These are phyloP conservation scores for Apotomis turbidana DNA, from an alignment of 2,888 invertebrate genomes.

Conservation along the genomic window DNA sequence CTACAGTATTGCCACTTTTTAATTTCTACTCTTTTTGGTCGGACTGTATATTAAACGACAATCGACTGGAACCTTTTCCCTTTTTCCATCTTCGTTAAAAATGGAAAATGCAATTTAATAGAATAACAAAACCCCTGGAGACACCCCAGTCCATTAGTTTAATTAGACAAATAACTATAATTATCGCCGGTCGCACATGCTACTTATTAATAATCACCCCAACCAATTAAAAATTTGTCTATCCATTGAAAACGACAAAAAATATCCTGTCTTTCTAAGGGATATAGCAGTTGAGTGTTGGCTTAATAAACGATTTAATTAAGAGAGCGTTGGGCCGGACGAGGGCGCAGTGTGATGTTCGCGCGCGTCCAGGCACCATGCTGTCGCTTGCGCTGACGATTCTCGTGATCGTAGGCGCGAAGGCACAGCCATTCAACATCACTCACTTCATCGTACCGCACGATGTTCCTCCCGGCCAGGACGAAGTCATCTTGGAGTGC, in stretches of 20 bases:
- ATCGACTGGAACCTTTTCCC: background rate
- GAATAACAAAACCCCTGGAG: slow-evolving; percentile 4
- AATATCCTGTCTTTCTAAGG: slow-evolving; percentile 60
- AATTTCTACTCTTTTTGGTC: no score
- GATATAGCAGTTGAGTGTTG: slow-evolving; percentile 76
- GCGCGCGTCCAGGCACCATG: slow-evolving; percentile 72
- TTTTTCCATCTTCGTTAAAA: background rate
- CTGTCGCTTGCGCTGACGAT: slow-evolving; percentile 57
- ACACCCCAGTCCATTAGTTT: slow-evolving; percentile 29
- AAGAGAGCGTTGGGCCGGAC: slow-evolving; percentile 68
- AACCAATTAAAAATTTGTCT: slow-evolving; percentile 70
- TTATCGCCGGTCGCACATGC: slow-evolving; percentile 31
- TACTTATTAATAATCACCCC: slow-evolving; percentile 41
- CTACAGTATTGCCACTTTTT: no score
- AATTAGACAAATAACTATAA: slow-evolving; percentile 38
- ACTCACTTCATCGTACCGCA: slow-evolving; percentile 68
- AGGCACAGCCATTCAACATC: slow-evolving; percentile 66
- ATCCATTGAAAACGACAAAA: slow-evolving; percentile 67
- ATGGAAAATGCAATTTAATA: background rate
- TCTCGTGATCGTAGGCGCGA: slow-evolving; percentile 48
- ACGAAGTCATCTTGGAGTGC: slow-evolving; percentile 72
- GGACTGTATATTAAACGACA: background rate
- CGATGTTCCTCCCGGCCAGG: slow-evolving; percentile 61
- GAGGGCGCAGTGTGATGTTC: slow-evolving; percentile 69
- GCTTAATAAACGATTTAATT: slow-evolving; percentile 83